These are phyloP conservation scores for Acanthis flammea DNA, from an alignment of 2,797 vertebrate species.

Conservation along the genomic window DNA sequence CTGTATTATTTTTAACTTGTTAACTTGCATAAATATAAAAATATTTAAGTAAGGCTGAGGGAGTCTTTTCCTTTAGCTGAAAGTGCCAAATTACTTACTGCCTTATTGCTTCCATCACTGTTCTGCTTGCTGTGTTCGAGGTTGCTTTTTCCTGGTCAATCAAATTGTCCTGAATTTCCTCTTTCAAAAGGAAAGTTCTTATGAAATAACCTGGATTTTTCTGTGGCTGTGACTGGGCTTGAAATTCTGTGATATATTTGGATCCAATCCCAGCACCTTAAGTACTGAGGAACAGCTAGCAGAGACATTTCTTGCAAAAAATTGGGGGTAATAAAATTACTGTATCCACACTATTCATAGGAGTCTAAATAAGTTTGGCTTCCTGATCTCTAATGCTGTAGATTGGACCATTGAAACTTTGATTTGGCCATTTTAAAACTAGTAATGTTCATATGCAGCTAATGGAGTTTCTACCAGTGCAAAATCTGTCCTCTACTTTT, in stretches of 20 bases:
- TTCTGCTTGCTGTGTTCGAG: accelerated
- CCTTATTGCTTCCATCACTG: background rate
- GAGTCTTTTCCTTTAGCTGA: background rate
- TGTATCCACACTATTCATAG: accelerated
- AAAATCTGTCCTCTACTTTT: background rate
- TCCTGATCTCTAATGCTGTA: background rate
- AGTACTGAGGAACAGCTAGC: background rate
- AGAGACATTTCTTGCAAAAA: background rate
- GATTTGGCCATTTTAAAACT: background rate
- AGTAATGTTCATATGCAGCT: background rate
- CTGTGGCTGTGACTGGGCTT: background rate
- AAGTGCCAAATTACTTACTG: background rate
- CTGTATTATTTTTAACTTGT: background rate
- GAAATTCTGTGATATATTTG: background rate
- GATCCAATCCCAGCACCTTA: background rate
- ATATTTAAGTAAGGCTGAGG: background rate
- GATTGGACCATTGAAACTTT: background rate
- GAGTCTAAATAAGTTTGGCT: background rate
- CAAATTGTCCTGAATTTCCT: background rate
- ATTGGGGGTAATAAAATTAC: background rate
- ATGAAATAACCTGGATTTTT: background rate
- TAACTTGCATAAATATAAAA: background rate
- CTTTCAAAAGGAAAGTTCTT: background rate
- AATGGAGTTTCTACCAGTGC: background rate
- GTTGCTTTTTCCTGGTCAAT: background rate